Percentiles rank a stretch among this genome's conserved stretches.
Evolutionary conservation across 2,888 invertebrate species (phyloP).

Genomic region (Conomelus anceps): DNA sequence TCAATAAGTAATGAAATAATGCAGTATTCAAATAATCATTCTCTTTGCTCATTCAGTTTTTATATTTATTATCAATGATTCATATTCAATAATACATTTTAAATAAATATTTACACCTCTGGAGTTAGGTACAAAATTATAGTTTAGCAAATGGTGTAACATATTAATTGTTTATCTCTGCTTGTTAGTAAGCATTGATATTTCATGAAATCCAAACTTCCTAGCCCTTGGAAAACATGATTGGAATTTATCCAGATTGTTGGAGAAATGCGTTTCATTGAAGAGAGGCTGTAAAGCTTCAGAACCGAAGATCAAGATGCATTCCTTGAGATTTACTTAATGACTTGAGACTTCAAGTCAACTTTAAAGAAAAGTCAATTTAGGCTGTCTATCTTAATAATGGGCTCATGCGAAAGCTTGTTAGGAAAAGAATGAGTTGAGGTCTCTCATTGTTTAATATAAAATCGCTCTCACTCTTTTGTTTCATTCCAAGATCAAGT

Average conservation of each 20-base stretch:
- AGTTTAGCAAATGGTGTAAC: too few relatives aligned
- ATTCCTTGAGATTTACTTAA: neutral
- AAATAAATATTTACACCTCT: too few relatives aligned
- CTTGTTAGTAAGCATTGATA: too few relatives aligned
- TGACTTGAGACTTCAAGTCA: neutral
- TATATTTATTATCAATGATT: too few relatives aligned
- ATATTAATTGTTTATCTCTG: too few relatives aligned
- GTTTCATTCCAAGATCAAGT: neutral
- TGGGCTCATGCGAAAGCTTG: neutral
- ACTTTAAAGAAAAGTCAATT: neutral
- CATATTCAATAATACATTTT: too few relatives aligned
- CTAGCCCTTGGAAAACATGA: too few relatives aligned
- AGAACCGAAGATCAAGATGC: neutral
- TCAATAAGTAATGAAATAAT: too few relatives aligned
- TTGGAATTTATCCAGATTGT: neutral
- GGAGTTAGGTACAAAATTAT: too few relatives aligned
- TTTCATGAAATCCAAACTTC: too few relatives aligned
- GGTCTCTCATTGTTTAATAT: neutral
- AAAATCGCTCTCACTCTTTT: neutral
- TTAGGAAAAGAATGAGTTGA: neutral
- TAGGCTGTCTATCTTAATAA: neutral
- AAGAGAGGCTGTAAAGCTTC: neutral
- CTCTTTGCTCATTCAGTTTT: too few relatives aligned
- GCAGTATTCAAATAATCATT: too few relatives aligned
- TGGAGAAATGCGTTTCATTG: neutral